Base-by-base conservation (phyloP, 2,888 invertebrate species). In the Apodemia zela region DNA sequence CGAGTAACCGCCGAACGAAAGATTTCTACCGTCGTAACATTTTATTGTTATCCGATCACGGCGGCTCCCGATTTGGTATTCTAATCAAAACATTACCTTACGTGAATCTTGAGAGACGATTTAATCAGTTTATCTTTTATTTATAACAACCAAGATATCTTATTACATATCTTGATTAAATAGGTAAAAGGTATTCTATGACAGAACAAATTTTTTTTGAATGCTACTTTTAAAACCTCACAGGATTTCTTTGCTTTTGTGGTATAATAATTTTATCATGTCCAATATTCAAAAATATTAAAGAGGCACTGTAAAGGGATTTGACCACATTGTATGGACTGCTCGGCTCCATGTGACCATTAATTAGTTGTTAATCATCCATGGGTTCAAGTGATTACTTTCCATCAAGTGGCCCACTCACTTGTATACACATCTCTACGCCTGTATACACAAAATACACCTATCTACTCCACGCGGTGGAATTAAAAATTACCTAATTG, bases 1-100 rank as follows among this genome's bases (percentile, higher is more conserved):
- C 51, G 21, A 51, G 51, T 21, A 51, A 51, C 21, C 51, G 25
- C 51, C 4, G 11, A 51, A 51, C 51, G 51, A 21, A 51, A 51
- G 11, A 13, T 18, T 21, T 51, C 51, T 21, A 13, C 2, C 8
- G 51, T 21, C 51, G 51, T 51, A 51, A 51, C 25, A 11, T 51
- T 51, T 51, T 51, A 51, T 51, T 18, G 51, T 13, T 51, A 51
- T 51, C 13, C 13, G 21, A 21, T 51, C 51, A 21, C 4, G 21
- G 21, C 21, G 13, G 4, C 51, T 21, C 21, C 13, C 4, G 21
- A 51, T 51, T 51, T 21, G 51, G 18, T 51, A 51, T 51, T 51
- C 11, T 21, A 21, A 25, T 51, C 51, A 51, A 51, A 18, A 21
- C 13, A 51, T 51, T n/a, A 17, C 49, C 18, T 49, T 17, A 17